Conservation (phyloP, 2,888 invertebrate species). For the Lucinisca nassula region DNA sequence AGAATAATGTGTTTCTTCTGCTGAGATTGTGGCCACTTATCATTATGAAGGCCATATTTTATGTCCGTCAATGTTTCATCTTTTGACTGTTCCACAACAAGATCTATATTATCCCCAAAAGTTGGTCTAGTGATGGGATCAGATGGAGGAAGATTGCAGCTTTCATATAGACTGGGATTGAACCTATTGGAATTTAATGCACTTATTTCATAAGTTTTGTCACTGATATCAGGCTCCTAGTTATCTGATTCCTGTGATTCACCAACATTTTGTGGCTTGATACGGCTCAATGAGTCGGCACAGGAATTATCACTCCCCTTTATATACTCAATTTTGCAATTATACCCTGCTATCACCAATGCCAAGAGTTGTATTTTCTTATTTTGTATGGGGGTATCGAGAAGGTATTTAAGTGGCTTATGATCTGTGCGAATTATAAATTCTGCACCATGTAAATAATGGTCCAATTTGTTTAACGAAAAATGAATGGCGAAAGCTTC, state of each 20-base stretch:
- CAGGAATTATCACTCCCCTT: not conserved
- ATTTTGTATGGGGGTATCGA: constrained; percentile 34
- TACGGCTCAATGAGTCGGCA: not conserved
- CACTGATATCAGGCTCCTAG: too few species aligned
- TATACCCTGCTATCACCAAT: constrained; percentile 20
- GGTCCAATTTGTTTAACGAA: constrained; percentile 15
- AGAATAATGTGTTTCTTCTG: constrained; percentile 8
- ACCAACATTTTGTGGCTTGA: too few species aligned
- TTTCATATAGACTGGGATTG: not conserved
- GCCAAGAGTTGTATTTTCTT: constrained; percentile 40
- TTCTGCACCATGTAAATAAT: constrained; percentile 30
- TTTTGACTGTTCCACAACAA: not conserved
- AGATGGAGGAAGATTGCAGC: too few species aligned
- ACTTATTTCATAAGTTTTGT: constrained; percentile 22
- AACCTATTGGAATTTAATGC: constrained; percentile 20
- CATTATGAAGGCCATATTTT: not conserved
- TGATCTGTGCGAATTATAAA: constrained; percentile 45
- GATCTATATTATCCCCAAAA: not conserved
- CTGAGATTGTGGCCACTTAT: not conserved
- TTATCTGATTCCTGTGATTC: too few species aligned
- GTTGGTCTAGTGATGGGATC: too few species aligned
- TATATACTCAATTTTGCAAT: constrained; percentile 47
- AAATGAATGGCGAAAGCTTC: constrained; percentile 26
- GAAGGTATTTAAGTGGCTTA: constrained; percentile 13
- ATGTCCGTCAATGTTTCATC: not conserved